These are phyloP conservation scores for Sinocyclocheilus maitianheensis DNA, from an alignment of 2,113 vertebrate genomes.

Conservation along the genomic window DNA sequence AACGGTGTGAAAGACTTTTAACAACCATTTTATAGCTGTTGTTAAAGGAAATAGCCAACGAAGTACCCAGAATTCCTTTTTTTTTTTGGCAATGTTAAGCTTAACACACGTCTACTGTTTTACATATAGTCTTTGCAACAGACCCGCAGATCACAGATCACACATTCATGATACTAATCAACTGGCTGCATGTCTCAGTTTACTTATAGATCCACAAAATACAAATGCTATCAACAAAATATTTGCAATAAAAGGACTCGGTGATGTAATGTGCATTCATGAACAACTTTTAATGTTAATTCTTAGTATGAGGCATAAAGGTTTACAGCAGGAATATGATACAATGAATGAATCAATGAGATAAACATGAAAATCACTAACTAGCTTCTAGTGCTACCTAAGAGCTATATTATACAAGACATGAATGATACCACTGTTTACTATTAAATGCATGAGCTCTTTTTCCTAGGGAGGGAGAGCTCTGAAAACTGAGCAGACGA, in stretches of 20 bases:
- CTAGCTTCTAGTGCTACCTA: not conserved
- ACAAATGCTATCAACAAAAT: not conserved
- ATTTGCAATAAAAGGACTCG: not conserved
- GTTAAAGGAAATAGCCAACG: not conserved
- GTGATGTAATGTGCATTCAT: not conserved
- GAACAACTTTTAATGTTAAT: not conserved
- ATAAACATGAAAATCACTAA: not conserved
- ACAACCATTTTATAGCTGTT: too few relatives aligned
- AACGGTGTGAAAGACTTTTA: too few relatives aligned
- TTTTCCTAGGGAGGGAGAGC: too few relatives aligned
- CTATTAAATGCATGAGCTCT: not conserved
- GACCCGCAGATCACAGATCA: not conserved
- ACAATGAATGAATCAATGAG: not conserved
- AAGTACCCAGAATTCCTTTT: not conserved
- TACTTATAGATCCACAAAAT: not conserved
- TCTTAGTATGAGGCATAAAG: not conserved
- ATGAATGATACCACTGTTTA: not conserved
- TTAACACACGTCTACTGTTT: too few relatives aligned
- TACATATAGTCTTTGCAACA: not conserved
- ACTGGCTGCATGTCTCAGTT: not conserved
- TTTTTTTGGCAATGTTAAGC: not conserved
- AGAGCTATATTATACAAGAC: not conserved
- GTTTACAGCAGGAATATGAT: not conserved
- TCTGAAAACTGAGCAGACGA: not conserved
- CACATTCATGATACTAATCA: not conserved